Percentiles rank a stretch among this genome's conserved stretches.
Conservation (phyloP, 2,113 vertebrate species). For the Tangachromis dhanisi region DNA sequence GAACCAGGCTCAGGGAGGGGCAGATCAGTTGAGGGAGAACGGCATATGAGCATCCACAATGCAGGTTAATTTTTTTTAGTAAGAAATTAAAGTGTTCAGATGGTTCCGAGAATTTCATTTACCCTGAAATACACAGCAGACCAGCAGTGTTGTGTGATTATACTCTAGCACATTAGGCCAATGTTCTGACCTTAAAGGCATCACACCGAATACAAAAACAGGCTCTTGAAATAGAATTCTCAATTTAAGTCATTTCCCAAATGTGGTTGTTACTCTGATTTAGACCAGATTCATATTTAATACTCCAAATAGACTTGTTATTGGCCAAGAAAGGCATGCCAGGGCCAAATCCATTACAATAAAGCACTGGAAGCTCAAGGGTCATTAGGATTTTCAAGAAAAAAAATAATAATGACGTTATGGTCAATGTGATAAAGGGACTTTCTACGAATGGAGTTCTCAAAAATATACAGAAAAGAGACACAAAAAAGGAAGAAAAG, state of each 20-base stretch:
- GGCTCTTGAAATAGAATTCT: not conserved
- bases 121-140: not conserved
- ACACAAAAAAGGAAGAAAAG: not conserved
- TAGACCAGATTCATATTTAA: not conserved
- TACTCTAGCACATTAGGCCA: conserved; percentile 7
- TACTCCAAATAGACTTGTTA: not conserved
- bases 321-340: not conserved
- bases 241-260: conserved; percentile 1
- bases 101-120: conserved; percentile 1
- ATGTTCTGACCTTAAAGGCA: not conserved
- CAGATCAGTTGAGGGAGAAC: not conserved
- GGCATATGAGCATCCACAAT: not conserved
- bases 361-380: not conserved
- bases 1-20: not conserved
- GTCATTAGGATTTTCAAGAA: not conserved
- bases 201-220: not conserved
- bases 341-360: not conserved
- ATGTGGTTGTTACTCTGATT: conserved; percentile 2
- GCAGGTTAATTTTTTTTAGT: not conserved
- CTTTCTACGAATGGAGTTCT: not conserved
- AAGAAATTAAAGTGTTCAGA: not conserved
- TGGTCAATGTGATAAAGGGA: not conserved
- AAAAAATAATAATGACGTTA: not conserved
- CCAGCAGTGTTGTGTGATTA: not conserved
- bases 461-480: not conserved